Conservation (phyloP, 2,113 vertebrate species). For the Dasyprocta punctata region DNA sequence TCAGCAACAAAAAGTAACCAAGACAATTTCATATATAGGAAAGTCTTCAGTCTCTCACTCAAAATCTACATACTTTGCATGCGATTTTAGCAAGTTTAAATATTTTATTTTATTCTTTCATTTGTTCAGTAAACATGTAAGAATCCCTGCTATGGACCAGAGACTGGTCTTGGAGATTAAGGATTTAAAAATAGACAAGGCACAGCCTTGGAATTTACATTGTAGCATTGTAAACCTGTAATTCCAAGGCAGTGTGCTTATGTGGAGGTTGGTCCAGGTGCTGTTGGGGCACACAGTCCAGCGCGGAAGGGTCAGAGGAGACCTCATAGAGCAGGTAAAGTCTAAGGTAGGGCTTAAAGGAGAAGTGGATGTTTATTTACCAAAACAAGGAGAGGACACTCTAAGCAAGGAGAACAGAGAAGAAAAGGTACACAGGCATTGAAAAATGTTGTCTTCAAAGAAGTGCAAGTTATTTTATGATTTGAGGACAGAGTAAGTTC, state of each 20-base stretch:
- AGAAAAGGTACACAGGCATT: neutral
- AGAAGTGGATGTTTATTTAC: constrained; percentile 24
- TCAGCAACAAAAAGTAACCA: too few relatives aligned
- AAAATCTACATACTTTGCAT: constrained; percentile 10
- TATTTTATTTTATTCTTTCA: constrained; percentile 49
- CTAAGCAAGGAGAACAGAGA: neutral
- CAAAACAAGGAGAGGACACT: neutral
- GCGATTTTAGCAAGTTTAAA: neutral
- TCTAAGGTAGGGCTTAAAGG: neutral
- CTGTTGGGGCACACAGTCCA: neutral
- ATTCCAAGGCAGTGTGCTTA: neutral
- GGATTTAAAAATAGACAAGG: constrained; percentile 48
- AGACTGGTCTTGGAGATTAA: neutral
- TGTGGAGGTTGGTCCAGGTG: neutral
- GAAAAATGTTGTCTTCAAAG: neutral
- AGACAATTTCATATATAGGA: constrained; percentile 17
- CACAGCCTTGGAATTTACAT: neutral
- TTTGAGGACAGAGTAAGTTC: constrained; percentile 25
- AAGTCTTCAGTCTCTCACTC: neutral
- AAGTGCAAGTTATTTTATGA: constrained; percentile 24
- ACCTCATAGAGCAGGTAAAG: neutral
- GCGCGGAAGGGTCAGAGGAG: neutral
- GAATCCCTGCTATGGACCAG: neutral
- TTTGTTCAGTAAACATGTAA: neutral
- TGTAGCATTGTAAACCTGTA: constrained; percentile 32